Percentiles rank a stretch among this genome's conserved stretches.
Conservation (phyloP, 2,888 invertebrate species). For the Acrobasis consociella region DNA sequence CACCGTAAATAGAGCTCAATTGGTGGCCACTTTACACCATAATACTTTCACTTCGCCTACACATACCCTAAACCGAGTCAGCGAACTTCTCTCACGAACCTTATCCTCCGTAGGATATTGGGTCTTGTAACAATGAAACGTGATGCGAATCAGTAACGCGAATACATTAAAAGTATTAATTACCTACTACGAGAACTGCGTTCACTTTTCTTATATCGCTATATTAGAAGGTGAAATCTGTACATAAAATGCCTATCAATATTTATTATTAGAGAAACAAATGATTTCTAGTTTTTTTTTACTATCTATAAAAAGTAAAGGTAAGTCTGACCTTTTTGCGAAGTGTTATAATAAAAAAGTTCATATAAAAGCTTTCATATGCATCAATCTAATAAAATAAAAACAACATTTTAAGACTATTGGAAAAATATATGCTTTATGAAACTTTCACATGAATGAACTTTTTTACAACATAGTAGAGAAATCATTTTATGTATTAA, state of each 20-base stretch:
- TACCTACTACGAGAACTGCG: slow-evolving; percentile 6
- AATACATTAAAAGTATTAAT: slow-evolving; percentile 16
- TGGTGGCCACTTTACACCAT: slow-evolving; percentile 44
- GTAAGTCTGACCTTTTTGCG: no score
- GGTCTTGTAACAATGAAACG: slow-evolving; percentile 15
- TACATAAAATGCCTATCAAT: no score
- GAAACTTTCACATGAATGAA: no score
- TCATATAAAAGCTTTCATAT: background rate
- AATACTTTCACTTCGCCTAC: slow-evolving; percentile 56
- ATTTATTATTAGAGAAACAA: background rate
- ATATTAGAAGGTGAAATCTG: background rate
- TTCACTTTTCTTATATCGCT: slow-evolving; percentile 4
- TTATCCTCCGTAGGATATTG: slow-evolving; percentile 19
- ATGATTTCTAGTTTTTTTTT: background rate
- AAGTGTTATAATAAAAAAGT: no score
- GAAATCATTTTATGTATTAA: background rate
- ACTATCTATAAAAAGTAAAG: no score
- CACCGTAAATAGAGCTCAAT: slow-evolving; percentile 56
- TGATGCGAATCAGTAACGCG: slow-evolving; percentile 14
- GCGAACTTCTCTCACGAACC: slow-evolving; percentile 30
- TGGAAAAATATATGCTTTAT: background rate
- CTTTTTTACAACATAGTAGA: no score
- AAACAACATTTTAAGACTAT: background rate
- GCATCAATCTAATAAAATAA: background rate
- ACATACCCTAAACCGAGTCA: slow-evolving; percentile 38